Percentiles rank a stretch among this genome's conserved stretches.
These are phyloP conservation scores for Pseudorasbora parva DNA, from an alignment of 2,113 vertebrate species.

Conservation along the genomic window DNA sequence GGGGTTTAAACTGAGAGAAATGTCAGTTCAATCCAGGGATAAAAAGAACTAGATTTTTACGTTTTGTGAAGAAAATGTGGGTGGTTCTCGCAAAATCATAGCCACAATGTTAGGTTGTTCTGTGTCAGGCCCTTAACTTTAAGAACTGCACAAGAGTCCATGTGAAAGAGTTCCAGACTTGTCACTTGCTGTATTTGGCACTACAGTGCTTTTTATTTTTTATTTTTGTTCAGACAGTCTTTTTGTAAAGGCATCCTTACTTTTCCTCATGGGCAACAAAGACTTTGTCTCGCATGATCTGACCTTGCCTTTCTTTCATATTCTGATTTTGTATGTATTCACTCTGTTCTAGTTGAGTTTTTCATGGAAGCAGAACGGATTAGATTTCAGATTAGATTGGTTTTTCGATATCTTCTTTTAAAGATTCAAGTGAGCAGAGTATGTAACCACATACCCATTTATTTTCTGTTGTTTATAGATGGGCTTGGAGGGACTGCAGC, in stretches of 20 bases:
- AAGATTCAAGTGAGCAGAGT: not conserved
- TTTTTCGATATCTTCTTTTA: not conserved
- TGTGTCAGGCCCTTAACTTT: too few relatives aligned
- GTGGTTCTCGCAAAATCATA: not conserved
- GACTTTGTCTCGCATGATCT: not conserved
- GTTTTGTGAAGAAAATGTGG: not conserved
- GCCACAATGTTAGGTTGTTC: not conserved
- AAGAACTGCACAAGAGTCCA: not conserved
- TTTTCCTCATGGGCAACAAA: not conserved
- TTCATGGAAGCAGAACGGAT: not conserved
- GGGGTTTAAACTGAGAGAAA: slow-evolving; percentile 20
- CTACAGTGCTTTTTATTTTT: too few relatives aligned
- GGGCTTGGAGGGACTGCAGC: slow-evolving; percentile 89
- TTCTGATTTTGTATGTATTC: not conserved
- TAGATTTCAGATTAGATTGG: not conserved
- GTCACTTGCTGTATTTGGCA: not conserved
- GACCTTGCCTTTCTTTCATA: not conserved
- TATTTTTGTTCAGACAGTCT: too few relatives aligned
- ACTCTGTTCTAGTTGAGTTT: not conserved
- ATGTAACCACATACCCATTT: not conserved
- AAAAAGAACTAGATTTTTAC: not conserved
- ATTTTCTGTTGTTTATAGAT: slow-evolving; percentile 75
- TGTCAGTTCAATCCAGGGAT: not conserved
- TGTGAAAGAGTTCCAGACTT: not conserved
- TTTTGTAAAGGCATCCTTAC: not conserved